Evolutionary conservation across 2,113 vertebrate genomes (phyloP).

Genomic region (Paedocypris sp.): DNA sequence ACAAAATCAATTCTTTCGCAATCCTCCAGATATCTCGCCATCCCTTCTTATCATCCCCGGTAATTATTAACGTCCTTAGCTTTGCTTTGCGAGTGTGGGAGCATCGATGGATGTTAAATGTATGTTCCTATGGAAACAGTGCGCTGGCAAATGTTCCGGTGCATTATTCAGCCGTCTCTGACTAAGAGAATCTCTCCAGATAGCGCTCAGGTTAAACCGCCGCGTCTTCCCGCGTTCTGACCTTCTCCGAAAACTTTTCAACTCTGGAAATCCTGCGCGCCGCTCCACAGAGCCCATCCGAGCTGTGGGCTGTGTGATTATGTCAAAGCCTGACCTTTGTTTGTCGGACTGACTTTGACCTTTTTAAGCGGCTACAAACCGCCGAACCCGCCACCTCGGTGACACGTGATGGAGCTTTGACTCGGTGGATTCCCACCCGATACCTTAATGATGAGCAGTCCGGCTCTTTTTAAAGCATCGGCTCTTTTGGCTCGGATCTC

Average conservation of each 20-base stretch:
- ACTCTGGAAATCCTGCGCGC: conserved; percentile 19
- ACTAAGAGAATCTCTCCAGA: conserved; percentile 22
- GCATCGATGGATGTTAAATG: conserved; percentile 31
- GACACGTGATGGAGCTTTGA: conserved; percentile 12
- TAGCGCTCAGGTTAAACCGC: conserved; percentile 22
- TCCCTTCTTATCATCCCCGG: too few relatives aligned
- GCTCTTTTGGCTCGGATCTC: too few relatives aligned
- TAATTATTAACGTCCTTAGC: conserved; percentile 15
- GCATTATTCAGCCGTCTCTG: conserved; percentile 38
- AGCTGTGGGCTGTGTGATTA: conserved; percentile 37
- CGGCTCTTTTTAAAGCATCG: too few relatives aligned
- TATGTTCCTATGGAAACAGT: conserved; percentile 58
- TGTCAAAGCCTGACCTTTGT: conserved; percentile 48
- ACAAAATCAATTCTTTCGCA: not conserved
- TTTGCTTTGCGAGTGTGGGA: conserved; percentile 35
- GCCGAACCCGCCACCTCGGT: conserved; percentile 36
- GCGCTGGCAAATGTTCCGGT: conserved; percentile 40
- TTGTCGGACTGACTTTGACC: conserved; percentile 44
- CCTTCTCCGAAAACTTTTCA: conserved; percentile 12
- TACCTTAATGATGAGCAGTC: conserved; percentile 6
- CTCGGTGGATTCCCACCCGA: conserved; percentile 15
- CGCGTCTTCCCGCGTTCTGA: conserved; percentile 7
- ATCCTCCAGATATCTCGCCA: not conserved
- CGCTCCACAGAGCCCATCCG: conserved; percentile 26
- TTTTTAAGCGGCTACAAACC: conserved; percentile 40